Conservation (phyloP, 64 coral and sea anemone genomes). For the Montipora efflorescens region DNA sequence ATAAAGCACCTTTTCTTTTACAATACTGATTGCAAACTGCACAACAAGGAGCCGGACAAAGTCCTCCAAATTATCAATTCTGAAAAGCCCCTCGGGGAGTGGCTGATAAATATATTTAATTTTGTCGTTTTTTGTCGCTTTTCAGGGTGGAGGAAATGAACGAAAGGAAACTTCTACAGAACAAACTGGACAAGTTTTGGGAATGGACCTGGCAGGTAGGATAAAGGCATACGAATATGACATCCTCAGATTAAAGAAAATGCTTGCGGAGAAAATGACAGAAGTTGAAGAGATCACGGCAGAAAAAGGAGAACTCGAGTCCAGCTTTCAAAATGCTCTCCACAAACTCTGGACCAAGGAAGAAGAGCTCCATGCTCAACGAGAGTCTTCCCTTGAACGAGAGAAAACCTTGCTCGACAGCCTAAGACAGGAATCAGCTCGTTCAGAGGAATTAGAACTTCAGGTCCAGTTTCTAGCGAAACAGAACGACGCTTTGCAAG, state of each 20-base stretch:
- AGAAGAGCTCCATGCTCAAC: slow-evolving; percentile 2
- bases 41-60: too few species aligned
- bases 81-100: too few species aligned
- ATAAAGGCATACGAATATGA: background rate
- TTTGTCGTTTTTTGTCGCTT: too few species aligned
- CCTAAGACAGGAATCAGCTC: slow-evolving; percentile 18
- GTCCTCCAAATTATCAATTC: too few species aligned
- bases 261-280: slow-evolving; percentile 11
- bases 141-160: background rate
- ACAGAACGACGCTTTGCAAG: slow-evolving; percentile 12
- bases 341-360: slow-evolving; percentile 43
- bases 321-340: slow-evolving; percentile 19
- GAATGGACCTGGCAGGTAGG: background rate
- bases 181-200: background rate
- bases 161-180: background rate
- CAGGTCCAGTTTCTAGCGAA: background rate
- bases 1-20: too few species aligned
- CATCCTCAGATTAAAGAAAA: background rate
- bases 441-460: slow-evolving; percentile 19
- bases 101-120: too few species aligned
- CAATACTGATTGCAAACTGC: too few species aligned
- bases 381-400: background rate
- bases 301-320: slow-evolving; percentile 16
- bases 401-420: slow-evolving; percentile 22
- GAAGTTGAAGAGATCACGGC: slow-evolving; percentile 4